A percentile compares a stretch with the other conserved stretches of the same genome.
Evolutionary conservation across 2,888 invertebrate species (phyloP).

Genomic region (Thera obeliscata): DNA sequence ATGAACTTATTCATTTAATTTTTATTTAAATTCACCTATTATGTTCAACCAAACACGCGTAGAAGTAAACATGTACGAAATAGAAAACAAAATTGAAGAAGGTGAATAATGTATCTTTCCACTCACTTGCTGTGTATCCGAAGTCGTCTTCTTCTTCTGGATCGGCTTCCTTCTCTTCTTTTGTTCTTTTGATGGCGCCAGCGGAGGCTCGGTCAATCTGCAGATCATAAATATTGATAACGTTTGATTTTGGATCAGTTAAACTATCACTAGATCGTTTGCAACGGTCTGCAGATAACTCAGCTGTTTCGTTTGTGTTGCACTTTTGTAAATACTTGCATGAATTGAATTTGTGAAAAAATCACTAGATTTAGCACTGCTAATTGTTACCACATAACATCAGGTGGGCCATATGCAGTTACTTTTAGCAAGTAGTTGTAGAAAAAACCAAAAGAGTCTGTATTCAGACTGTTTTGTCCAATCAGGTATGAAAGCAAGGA

Average conservation of each 20-base stretch:
- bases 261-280: no score
- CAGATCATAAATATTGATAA: slow-evolving; percentile 10
- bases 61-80: slow-evolving; percentile 73
- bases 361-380: no score
- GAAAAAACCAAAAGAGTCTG: no score
- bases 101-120: slow-evolving; percentile 81
- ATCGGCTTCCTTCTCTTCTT: slow-evolving; percentile 91
- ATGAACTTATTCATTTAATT: not conserved
- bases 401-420: no score
- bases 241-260: no score
- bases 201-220: slow-evolving; percentile 96
- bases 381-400: no score
- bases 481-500: not conserved
- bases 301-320: no score
- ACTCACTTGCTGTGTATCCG: slow-evolving; percentile 97
- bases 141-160: slow-evolving; percentile 95
- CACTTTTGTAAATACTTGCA: no score
- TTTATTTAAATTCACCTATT: slow-evolving; percentile 36
- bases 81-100: slow-evolving; percentile 72
- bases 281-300: no score
- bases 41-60: slow-evolving; percentile 71
- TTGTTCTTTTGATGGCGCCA: slow-evolving; percentile 90
- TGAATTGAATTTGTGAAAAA: no score
- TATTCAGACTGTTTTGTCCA: no score
- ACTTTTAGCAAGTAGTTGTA: no score